Evolutionary conservation across 1,140 invertebrate genomes (phyloP).

Genomic region (Anagrus nilaparvatae): DNA sequence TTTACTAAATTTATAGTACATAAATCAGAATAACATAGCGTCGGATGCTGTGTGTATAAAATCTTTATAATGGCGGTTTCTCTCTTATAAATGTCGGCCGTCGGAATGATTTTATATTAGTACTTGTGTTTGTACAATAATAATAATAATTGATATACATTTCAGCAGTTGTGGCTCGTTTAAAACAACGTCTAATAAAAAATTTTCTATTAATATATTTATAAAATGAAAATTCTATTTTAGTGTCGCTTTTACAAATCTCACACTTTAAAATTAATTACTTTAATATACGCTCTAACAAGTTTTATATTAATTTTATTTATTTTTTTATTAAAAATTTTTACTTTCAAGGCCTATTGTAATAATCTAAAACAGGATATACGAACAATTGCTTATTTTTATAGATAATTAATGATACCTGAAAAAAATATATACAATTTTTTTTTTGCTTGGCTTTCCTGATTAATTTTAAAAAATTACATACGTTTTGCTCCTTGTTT

Average conservation of each 20-base stretch:
- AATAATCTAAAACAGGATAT: no score
- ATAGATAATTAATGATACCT: no score
- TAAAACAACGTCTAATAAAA: slow-evolving; percentile 34
- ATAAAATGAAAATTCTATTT: no score
- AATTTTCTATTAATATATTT: no score
- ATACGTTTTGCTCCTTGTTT: no score
- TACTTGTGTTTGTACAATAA: slow-evolving; percentile 26
- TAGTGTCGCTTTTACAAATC: slow-evolving; percentile 9
- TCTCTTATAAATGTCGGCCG: slow-evolving; percentile 1
- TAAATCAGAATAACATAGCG: slow-evolving; percentile 14
- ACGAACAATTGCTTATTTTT: no score
- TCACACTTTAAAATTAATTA: slow-evolving; percentile 38
- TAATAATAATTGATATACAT: slow-evolving; percentile 35
- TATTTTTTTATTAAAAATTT: slow-evolving; percentile 6
- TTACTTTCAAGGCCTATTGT: no score
- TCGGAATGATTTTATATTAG: no score
- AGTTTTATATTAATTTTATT: slow-evolving; percentile 24
- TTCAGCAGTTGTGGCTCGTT: slow-evolving; percentile 34
- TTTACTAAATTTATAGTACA: no score
- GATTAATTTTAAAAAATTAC: no score
- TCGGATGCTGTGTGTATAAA: slow-evolving; percentile 13
- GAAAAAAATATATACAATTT: no score
- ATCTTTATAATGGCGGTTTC: slow-evolving; percentile 3
- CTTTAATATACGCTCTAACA: slow-evolving; percentile 26
- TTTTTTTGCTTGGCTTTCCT: no score